These are phyloP conservation scores for Cinclus cinclus DNA, from an alignment of 2,113 vertebrate species.

Conservation along the genomic window DNA sequence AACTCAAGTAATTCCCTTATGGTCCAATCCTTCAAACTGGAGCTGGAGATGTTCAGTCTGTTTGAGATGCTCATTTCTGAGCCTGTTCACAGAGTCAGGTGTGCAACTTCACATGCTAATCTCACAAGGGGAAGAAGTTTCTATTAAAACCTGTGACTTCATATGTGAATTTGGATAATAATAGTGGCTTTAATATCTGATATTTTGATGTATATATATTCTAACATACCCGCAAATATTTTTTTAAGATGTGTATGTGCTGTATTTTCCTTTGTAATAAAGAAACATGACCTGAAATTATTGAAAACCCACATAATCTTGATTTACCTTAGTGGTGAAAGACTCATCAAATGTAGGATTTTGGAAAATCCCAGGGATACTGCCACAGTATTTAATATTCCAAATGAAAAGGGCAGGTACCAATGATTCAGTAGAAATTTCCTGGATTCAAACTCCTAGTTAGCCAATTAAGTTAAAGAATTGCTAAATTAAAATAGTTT, in stretches of 20 bases:
- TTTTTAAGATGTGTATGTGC: background rate
- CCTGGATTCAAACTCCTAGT: background rate
- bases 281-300: background rate
- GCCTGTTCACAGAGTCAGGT: background rate
- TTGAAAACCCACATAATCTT: background rate
- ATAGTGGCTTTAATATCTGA: background rate
- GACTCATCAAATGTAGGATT: background rate
- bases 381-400: background rate
- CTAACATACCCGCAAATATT: background rate
- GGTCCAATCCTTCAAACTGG: background rate
- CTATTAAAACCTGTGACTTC: background rate
- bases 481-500: background rate
- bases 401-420: background rate
- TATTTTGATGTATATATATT: background rate
- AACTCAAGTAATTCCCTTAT: background rate
- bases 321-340: background rate
- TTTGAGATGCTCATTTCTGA: background rate
- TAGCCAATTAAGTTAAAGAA: background rate
- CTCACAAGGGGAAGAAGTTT: background rate
- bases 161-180: background rate
- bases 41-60: background rate
- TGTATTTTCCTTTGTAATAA: background rate
- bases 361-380: background rate
- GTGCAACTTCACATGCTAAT: background rate
- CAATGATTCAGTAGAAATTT: background rate